These are phyloP conservation scores for Ochotona curzoniae DNA, from an alignment of 2,113 vertebrate species.

Conservation along the genomic window DNA sequence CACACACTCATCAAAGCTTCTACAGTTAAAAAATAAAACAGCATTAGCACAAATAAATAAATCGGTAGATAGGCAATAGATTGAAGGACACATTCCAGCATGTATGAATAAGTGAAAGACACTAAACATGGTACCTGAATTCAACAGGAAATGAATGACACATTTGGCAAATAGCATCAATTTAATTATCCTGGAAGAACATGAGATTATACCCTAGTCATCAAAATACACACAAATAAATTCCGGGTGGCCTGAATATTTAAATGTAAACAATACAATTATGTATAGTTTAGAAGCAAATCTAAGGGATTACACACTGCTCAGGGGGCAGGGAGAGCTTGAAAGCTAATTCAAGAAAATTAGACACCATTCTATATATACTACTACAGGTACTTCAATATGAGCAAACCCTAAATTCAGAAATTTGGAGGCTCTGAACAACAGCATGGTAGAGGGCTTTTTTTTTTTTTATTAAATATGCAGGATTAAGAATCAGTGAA, in stretches of 20 bases:
- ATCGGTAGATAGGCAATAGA: not conserved
- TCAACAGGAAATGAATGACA: not conserved
- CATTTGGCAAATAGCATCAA: constrained; percentile 46
- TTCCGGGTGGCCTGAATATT: not conserved
- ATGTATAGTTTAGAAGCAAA: constrained; percentile 29
- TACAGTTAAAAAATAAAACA: constrained; percentile 1
- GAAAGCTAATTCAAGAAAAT: not conserved
- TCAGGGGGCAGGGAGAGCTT: not conserved
- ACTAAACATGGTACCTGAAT: not conserved
- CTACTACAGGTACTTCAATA: not conserved
- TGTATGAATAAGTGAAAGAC: not conserved
- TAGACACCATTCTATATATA: not conserved
- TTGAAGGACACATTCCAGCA: not conserved
- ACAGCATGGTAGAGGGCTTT: not conserved
- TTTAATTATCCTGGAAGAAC: not conserved
- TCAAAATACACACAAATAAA: constrained; percentile 17
- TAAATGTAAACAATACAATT: constrained; percentile 16
- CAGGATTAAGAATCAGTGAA: constrained; percentile 8
- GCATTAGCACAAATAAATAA: constrained; percentile 19
- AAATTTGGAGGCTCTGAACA: not conserved
- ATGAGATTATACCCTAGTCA: not conserved
- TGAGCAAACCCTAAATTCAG: constrained; percentile 3
- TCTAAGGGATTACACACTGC: constrained; percentile 2
- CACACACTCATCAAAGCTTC: not conserved
- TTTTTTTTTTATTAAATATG: not conserved